Evolutionary conservation across 2,797 vertebrate species (phyloP).

Genomic region (Coracias cyanogaster): DNA sequence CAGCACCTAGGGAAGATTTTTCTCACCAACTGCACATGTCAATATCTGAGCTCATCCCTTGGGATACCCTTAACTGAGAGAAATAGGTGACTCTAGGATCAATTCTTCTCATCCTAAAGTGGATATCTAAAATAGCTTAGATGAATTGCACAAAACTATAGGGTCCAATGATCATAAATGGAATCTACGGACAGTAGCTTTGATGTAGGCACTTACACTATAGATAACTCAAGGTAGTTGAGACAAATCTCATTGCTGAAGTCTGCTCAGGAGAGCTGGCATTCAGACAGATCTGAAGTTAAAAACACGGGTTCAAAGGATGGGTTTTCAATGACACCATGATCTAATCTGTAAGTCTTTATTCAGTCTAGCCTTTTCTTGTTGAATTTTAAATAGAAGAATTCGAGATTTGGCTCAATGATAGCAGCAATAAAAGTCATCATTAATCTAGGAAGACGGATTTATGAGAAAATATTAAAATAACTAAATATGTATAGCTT

Average conservation of each 20-base stretch:
- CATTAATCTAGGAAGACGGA: conserved; percentile 10
- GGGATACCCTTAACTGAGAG: not conserved
- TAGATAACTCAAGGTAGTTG: not conserved
- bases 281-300: conserved; percentile 23
- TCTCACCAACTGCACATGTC: not conserved
- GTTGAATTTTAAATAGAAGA: conserved; percentile 47
- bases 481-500: conserved; percentile 42
- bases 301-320: conserved; percentile 22
- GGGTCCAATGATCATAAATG: not conserved
- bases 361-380: conserved; percentile 15
- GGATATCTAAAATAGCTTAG: not conserved
- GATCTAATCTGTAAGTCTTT: conserved; percentile 26
- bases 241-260: conserved; percentile 22
- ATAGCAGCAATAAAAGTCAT: conserved; percentile 23
- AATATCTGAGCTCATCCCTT: not conserved
- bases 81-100: not conserved
- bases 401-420: conserved; percentile 20
- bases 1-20: not conserved
- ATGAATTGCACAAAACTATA: not conserved
- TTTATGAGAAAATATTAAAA: conserved; percentile 55
- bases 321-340: conserved; percentile 9
- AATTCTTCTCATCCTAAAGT: not conserved
- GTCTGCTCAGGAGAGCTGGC: not conserved
- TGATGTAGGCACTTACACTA: not conserved
- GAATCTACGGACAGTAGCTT: conserved; percentile 1